A percentile compares a stretch with the other conserved stretches of the same genome.
These are phyloP conservation scores for Theristicus caerulescens DNA, from an alignment of 2,113 vertebrate genomes.

Conservation along the genomic window DNA sequence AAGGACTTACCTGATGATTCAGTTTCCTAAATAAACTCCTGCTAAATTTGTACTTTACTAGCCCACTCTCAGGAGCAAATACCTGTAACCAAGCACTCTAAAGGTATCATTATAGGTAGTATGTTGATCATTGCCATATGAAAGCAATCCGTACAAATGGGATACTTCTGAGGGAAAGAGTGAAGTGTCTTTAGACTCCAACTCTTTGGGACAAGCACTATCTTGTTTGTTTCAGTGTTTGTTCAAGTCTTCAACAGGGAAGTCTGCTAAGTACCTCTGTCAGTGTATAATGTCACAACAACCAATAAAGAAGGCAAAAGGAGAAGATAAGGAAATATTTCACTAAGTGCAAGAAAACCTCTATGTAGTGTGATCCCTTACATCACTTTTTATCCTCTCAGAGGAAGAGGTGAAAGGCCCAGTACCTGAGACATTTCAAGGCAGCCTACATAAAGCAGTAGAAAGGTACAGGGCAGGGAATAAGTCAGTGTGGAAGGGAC, in stretches of 20 bases:
- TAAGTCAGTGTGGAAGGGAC: neutral
- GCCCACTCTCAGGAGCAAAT: neutral
- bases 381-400: neutral
- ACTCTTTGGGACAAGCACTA: neutral
- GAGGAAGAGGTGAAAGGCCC: neutral
- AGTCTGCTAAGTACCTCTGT: neutral
- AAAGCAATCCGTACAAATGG: neutral
- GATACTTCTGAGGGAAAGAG: neutral
- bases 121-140: neutral
- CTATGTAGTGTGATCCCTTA: neutral
- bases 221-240: neutral
- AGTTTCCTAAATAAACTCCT: neutral
- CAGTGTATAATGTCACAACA: neutral
- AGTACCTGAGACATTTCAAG: neutral
- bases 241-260: neutral
- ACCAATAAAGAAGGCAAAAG: neutral
- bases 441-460: neutral
- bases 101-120: neutral
- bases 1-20: neutral
- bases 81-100: neutral
- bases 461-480: neutral
- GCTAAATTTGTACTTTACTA: neutral
- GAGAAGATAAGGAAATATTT: neutral
- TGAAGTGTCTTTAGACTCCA: neutral
- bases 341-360: neutral